Conservation (phyloP, 1,140 invertebrate genomes). For the Drosophila santomea region DNA sequence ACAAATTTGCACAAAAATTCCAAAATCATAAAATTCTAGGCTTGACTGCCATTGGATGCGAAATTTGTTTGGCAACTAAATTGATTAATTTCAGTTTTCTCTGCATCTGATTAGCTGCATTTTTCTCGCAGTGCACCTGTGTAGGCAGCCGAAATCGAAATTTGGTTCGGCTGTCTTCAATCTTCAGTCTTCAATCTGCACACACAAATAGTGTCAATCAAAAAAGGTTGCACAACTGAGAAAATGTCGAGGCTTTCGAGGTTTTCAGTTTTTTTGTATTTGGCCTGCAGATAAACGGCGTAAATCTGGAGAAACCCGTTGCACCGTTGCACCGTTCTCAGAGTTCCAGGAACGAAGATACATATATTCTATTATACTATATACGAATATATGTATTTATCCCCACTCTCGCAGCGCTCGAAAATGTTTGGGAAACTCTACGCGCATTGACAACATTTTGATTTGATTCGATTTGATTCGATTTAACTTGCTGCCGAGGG, state of each 20-base stretch:
- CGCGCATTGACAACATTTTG: conserved; percentile 52
- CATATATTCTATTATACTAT: conserved; percentile 27
- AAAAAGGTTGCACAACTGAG: conserved; percentile 67
- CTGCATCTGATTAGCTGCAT: too few relatives aligned
- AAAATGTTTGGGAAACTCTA: conserved; percentile 36
- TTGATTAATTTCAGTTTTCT: too few relatives aligned
- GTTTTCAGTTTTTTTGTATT: not conserved
- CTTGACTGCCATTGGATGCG: too few relatives aligned
- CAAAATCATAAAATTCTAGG: too few relatives aligned
- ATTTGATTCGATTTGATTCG: conserved; percentile 52
- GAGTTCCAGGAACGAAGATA: conserved; percentile 38
- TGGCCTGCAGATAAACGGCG: conserved; percentile 30
- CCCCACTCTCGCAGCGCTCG: not conserved
- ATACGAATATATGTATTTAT: not conserved
- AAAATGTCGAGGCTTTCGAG: conserved; percentile 4
- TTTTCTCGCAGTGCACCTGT: conserved; percentile 36
- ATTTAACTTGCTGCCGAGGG: conserved; percentile 6
- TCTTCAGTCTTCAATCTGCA: conserved; percentile 49
- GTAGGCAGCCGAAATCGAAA: conserved; percentile 50
- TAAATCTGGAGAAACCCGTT: conserved; percentile 53
- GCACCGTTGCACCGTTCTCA: conserved; percentile 32
- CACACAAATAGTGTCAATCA: conserved; percentile 73
- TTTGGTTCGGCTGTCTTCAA: conserved; percentile 49
- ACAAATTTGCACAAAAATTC: too few relatives aligned
- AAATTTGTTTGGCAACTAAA: too few relatives aligned